phyloP scores from a whole-genome alignment of 2,797 vertebrate genomes.

The Geotria australis region DNA sequence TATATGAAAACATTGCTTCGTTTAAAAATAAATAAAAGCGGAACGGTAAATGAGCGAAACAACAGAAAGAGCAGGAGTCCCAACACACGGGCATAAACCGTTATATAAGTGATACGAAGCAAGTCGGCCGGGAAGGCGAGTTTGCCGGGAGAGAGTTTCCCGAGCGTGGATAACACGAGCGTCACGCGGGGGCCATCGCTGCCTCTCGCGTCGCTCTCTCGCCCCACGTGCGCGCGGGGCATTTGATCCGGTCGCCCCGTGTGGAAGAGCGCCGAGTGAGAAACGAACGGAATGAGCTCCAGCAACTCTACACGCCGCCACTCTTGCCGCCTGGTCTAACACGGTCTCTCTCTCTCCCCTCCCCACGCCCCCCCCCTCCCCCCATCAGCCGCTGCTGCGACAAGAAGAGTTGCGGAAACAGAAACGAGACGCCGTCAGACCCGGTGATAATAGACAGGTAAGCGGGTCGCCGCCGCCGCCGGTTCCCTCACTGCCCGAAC shows the following conservation, averaged over 20 bases:
- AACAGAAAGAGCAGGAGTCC: too few species aligned
- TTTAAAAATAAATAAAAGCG: too few species aligned
- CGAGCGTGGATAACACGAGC: too few species aligned
- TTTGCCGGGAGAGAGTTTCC: too few species aligned
- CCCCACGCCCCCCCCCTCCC: not conserved
- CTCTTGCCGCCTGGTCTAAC: not conserved
- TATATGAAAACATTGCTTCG: too few species aligned
- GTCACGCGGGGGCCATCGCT: too few species aligned
- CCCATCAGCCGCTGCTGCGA: conserved; percentile 16
- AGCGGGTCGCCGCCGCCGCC: not conserved
- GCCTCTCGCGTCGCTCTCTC: not conserved
- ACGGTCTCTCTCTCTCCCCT: not conserved
- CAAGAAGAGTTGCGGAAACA: conserved; percentile 23
- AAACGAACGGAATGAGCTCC: not conserved
- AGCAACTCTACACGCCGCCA: too few species aligned
- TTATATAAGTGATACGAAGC: too few species aligned
- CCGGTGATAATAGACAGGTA: conserved; percentile 45
- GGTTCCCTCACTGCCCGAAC: not conserved
- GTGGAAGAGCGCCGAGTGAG: not conserved
- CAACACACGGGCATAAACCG: too few species aligned
- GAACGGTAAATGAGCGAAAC: too few species aligned
- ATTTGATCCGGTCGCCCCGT: too few species aligned
- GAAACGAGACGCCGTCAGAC: conserved; percentile 35
- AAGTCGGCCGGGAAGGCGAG: too few species aligned
- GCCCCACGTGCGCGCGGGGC: not conserved